phyloP scores from a whole-genome alignment of 2,113 vertebrate genomes.

The Pteropus alecto region DNA sequence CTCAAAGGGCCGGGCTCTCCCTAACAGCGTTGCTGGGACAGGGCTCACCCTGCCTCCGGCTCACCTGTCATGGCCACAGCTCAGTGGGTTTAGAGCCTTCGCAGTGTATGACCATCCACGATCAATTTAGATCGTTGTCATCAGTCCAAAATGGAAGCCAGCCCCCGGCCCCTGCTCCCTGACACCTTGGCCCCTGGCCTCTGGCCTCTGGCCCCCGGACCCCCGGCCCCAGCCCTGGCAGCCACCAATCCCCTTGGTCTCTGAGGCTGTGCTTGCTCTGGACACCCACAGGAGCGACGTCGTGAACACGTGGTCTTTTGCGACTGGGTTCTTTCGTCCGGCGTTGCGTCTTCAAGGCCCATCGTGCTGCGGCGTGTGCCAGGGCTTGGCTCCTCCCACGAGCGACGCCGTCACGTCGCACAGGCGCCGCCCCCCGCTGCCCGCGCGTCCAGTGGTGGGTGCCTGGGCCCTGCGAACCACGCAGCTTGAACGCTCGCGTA shows the following conservation, averaged over 20 bases:
- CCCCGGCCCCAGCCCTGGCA: accelerated
- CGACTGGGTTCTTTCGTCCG: accelerated
- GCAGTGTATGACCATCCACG: accelerated
- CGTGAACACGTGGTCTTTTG: accelerated
- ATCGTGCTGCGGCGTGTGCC: accelerated
- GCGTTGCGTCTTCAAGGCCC: not conserved
- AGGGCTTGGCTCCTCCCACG: not conserved
- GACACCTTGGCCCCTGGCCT: no score
- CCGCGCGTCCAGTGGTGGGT: no score
- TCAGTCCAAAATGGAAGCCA: accelerated
- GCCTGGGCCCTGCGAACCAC: no score
- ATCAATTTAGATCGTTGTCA: accelerated
- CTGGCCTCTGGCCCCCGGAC: not conserved
- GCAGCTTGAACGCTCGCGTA: no score
- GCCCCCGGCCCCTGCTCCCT: not conserved
- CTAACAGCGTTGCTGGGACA: not conserved
- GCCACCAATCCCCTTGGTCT: not conserved
- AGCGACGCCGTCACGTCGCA: no score
- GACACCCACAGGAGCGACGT: not conserved
- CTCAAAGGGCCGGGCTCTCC: no score
- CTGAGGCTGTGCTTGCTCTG: not conserved
- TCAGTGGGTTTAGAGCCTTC: accelerated
- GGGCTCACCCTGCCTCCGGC: accelerated
- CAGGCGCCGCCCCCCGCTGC: no score
- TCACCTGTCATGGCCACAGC: accelerated